phyloP scores from a whole-genome alignment of 2,113 vertebrate species.

The Catharus bicknelli region DNA sequence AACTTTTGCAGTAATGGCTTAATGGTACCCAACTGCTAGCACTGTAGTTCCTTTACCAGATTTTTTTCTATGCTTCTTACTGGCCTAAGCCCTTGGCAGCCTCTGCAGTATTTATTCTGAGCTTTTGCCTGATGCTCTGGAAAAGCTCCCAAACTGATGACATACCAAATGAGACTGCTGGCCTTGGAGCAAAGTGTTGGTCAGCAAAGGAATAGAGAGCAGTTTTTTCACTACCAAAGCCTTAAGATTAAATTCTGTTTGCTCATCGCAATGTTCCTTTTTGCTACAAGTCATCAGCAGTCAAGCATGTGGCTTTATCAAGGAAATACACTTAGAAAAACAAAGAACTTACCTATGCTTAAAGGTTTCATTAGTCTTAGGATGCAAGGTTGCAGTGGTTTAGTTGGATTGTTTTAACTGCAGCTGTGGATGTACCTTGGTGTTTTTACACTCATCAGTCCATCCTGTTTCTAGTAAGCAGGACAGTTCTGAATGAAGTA shows the following conservation, averaged over 20 bases:
- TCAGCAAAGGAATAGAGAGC: background rate
- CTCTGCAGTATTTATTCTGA: background rate
- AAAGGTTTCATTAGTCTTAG: background rate
- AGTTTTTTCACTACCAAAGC: background rate
- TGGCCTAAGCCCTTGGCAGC: background rate
- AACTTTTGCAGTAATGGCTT: background rate
- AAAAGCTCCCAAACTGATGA: background rate
- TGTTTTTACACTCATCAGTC: background rate
- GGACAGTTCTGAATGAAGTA: background rate
- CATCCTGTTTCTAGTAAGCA: background rate
- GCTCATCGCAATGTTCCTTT: background rate
- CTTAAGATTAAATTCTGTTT: background rate
- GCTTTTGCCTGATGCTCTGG: background rate
- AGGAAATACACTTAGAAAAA: background rate
- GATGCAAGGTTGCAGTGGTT: background rate
- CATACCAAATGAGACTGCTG: background rate
- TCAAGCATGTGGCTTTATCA: background rate
- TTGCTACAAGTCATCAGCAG: background rate
- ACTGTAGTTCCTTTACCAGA: background rate
- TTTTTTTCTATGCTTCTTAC: background rate
- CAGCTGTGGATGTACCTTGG: too few species aligned
- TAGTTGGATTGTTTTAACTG: background rate
- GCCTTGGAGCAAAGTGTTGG: background rate
- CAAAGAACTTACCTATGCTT: rapidly evolving
- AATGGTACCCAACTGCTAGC: background rate